Conservation (phyloP, 2,797 vertebrate genomes). For the Lepidocolaptes lacrymiger region DNA sequence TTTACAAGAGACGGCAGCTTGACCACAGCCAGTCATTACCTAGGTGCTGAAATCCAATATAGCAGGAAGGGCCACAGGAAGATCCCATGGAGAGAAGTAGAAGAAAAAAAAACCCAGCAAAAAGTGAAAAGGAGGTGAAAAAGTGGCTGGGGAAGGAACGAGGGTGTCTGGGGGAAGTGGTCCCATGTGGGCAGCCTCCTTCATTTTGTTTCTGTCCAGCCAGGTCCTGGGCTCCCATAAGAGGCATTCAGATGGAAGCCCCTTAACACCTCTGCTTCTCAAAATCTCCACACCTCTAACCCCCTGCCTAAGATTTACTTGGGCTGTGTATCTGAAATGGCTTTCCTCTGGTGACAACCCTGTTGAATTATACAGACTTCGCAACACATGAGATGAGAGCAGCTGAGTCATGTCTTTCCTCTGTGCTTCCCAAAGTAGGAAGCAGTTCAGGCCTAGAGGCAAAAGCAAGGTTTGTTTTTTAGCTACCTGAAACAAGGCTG, state of each 20-base stretch:
- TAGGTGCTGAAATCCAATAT: neutral
- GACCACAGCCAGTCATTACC: neutral
- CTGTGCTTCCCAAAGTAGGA: neutral
- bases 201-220: neutral
- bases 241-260: neutral
- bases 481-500: neutral
- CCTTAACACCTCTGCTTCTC: rapidly evolving
- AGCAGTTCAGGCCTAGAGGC: neutral
- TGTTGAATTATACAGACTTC: neutral
- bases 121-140: neutral
- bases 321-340: neutral
- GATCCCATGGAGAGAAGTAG: neutral
- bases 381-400: neutral
- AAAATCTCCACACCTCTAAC: neutral
- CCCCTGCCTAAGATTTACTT: neutral
- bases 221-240: neutral
- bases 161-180: neutral
- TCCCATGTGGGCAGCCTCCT: neutral
- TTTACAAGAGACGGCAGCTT: neutral
- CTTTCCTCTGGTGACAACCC: neutral
- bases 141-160: rapidly evolving
- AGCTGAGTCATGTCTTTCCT: neutral
- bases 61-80: neutral
- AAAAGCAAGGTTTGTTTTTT: neutral
- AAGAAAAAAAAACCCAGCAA: neutral